Base-by-base conservation (phyloP, 2,888 invertebrate species). In the Tenthredo notha region DNA sequence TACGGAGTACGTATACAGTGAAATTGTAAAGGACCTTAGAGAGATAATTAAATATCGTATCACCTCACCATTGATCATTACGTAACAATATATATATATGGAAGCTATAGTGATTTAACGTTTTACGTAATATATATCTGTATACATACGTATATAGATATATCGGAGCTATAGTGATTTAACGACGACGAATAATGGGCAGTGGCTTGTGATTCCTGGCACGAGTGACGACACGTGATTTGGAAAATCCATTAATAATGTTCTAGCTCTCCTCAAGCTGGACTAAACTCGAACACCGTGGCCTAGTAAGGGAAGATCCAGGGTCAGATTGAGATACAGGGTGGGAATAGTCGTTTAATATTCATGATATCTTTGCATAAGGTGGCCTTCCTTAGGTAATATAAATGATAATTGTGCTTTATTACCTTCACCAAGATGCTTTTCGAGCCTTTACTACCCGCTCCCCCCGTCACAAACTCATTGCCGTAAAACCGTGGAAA, bases 341-440 rank as follows among this genome's bases (percentile, higher is more conserved):
- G 75, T 75, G 61, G 47, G 78, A 77, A 33, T 61, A 25, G 61
- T 84, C 83, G 86, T 88, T 90, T 88, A 88, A 90, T 87, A 89
- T 89, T 89, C 89, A 90, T 89, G 88, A 88, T 89, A 88, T 88
- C 88, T 87, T 83, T 85, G 84, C 84, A 87, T 86, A 87, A 89
- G 88, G 89, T 88, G 88, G 87, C 61, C 86, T 88, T 86, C 80
- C 87, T 87, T 85, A 58, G 85, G 89, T 87, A 88, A 89, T 90
- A 89, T 89, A 89, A 90, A 90, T 90, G 90, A 89, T 90, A 90
- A 91, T 91, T 90, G 88, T 87, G 87, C 86, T 87, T 87, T 88
- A 89, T 89, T 90, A 89, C 88, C 54, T 61, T 37, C 4, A 18
- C 58, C 37, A 61, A 80, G 80, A 80, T 80, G 80, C 80, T 61